phyloP scores from a whole-genome alignment of 2,113 vertebrate genomes.

The Uropsilus gracilis region DNA sequence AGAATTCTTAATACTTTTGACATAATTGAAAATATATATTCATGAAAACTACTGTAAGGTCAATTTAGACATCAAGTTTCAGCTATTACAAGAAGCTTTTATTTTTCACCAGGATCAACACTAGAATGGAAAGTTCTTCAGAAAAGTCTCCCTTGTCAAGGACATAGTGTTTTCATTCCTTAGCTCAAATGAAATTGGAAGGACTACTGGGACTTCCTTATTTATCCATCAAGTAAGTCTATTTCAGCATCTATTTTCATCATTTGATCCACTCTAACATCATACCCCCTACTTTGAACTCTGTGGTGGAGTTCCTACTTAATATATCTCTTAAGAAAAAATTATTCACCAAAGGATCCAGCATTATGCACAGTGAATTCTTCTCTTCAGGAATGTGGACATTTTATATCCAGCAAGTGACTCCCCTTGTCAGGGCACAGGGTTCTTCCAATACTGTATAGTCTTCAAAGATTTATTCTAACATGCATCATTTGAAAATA shows the following conservation, averaged over 20 bases:
- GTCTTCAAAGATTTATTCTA: neutral
- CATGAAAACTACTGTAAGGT: neutral
- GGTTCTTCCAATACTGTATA: neutral
- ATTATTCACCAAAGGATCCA: neutral
- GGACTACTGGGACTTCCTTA: neutral
- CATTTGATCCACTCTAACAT: neutral
- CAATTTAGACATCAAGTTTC: neutral
- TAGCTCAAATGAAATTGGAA: neutral
- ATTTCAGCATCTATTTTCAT: neutral
- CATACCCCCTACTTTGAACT: neutral
- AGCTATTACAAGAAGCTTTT: neutral
- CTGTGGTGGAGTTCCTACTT: neutral
- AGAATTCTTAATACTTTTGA: neutral
- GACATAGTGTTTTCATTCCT: neutral
- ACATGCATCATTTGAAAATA: neutral
- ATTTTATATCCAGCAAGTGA: neutral
- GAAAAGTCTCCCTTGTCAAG: neutral
- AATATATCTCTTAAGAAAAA: neutral
- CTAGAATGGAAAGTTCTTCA: neutral
- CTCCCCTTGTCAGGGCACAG: neutral
- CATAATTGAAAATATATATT: neutral
- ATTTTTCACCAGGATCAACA: neutral
- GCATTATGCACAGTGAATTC: neutral
- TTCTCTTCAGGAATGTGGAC: neutral
- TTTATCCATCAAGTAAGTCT: neutral